phyloP scores from a whole-genome alignment of 1,140 invertebrate species.

The Pentalonia nigronervosa region DNA sequence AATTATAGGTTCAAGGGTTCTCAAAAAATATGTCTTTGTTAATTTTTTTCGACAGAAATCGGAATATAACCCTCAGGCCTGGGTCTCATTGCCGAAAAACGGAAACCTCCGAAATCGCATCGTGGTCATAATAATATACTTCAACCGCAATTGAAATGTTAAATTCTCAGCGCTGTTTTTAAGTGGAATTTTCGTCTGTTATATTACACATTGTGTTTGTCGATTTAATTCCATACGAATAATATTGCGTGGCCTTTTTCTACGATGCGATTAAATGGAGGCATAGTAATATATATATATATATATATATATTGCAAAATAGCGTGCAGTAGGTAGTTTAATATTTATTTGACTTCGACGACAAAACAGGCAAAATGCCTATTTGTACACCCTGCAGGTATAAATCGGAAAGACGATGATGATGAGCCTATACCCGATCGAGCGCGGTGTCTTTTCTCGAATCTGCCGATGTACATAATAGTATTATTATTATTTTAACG shows the following conservation, averaged over 20 bases:
- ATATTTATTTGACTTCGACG: neutral
- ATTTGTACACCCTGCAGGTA: too few relatives aligned
- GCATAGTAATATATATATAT: too few relatives aligned
- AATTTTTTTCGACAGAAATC: too few relatives aligned
- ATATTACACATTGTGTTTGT: neutral
- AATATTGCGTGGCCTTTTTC: neutral
- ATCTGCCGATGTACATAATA: too few relatives aligned
- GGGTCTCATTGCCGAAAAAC: too few relatives aligned
- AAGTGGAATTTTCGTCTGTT: neutral
- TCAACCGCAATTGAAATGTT: neutral
- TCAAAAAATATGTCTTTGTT: too few relatives aligned
- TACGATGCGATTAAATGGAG: neutral
- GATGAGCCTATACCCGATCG: too few relatives aligned
- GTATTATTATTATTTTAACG: neutral
- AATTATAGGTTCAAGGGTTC: too few relatives aligned
- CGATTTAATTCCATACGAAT: neutral
- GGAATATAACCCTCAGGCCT: too few relatives aligned
- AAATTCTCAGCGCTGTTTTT: neutral
- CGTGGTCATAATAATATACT: neutral
- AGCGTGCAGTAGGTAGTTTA: neutral
- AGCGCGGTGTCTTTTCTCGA: neutral
- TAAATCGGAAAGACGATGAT: neutral
- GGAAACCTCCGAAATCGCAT: too few relatives aligned
- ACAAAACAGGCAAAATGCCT: too few relatives aligned
- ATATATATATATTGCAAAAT: neutral